Base-by-base conservation (phyloP, 2,113 vertebrate species). In the Felis chaus region DNA sequence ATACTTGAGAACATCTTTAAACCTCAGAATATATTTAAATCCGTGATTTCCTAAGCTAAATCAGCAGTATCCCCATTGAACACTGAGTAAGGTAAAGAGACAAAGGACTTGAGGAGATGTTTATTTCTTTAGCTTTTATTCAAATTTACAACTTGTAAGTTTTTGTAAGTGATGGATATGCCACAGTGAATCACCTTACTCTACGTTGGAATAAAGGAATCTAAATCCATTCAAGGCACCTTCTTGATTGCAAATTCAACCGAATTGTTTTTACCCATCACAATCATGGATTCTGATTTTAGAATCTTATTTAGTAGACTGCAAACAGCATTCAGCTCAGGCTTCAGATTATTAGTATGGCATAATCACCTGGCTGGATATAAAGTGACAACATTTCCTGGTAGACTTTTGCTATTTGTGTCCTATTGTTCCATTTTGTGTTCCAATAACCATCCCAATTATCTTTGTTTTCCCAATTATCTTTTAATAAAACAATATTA, bases 1-100 rank as follows among this genome's bases (percentile, higher is more conserved):
- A 96, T 94, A 97, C 71, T 61, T 97, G 97, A 94, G 96, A 98
- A 95, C 96, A 97, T 97, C 97, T 98, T 98, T 98, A 98, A 98
- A 98, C 95, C 96, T 98, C 95, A 88, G 48, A 97, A 97, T 95
- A 95, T 94, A 98, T 98, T 98, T 98, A 63, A 97, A 96, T 97
- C 97, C 96, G n/a, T 95, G 92, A 95, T 98, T 97, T 98, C 94
- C 97, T 98, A 94, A 95, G 41, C 91, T 97, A 94, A 98, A 84
- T 98, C 95, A 97, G 95, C 89, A 96, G 95, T 92, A 96, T 92
- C 96, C 94, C 96, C 97, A 82, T 36, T 97, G 98, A 98, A 98
- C 93, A 97, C 48, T 92, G 90, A 96, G 73, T 65, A 97, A 88
- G 88, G 94, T 95, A 97, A 9, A 2, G 21, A 97, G 84, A 97